phyloP scores from a whole-genome alignment of 1,140 invertebrate species.

The Oppia nitens region DNA sequence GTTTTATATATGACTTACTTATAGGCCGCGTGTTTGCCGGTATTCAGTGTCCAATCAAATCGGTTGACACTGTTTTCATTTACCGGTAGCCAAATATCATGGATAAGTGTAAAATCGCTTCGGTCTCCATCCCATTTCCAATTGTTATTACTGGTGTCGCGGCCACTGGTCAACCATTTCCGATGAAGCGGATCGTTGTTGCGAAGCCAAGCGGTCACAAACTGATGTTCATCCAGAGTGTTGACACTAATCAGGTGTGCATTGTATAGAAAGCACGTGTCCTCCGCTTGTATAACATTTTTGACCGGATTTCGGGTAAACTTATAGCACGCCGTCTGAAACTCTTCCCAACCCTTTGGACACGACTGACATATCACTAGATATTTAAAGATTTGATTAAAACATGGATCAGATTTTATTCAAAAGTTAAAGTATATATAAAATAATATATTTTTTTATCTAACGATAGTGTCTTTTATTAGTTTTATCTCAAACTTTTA shows the following conservation, averaged over 20 bases:
- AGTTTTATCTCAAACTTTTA: background rate
- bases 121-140: slow-evolving; percentile 72
- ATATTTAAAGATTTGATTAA: background rate
- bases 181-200: slow-evolving; percentile 63
- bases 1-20: slow-evolving; percentile 27
- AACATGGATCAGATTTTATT: background rate
- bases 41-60: background rate
- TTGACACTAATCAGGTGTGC: slow-evolving; percentile 62
- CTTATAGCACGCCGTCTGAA: slow-evolving; percentile 58
- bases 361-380: slow-evolving; percentile 31
- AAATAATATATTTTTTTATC: too few species aligned
- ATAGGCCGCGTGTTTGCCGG: slow-evolving; percentile 40
- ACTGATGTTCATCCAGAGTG: slow-evolving; percentile 65
- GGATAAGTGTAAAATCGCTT: slow-evolving; percentile 51
- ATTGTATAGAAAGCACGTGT: slow-evolving; percentile 59
- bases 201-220: slow-evolving; percentile 56
- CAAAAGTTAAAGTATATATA: too few species aligned
- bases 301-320: slow-evolving; percentile 68
- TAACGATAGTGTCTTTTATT: too few species aligned
- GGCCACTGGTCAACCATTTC: slow-evolving; percentile 65
- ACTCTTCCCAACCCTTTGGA: slow-evolving; percentile 61
- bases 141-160: slow-evolving; percentile 48
- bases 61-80: background rate
- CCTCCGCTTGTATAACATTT: slow-evolving; percentile 53
- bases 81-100: slow-evolving; percentile 56